Conservation (phyloP, 1,140 invertebrate species). For the Orchesella cincta region DNA sequence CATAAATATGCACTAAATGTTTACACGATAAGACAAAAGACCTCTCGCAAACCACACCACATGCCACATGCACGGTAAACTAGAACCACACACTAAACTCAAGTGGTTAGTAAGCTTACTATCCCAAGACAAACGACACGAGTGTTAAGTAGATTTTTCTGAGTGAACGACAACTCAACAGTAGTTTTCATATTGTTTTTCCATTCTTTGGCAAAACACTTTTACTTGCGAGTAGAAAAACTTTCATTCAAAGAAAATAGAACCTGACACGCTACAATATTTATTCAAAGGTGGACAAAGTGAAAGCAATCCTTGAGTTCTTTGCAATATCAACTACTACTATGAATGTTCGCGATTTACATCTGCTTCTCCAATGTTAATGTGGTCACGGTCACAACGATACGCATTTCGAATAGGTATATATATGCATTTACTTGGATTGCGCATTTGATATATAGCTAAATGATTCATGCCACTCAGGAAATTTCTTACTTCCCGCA, state of each 20-base stretch:
- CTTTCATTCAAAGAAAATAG: too few relatives aligned
- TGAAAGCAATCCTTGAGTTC: background rate
- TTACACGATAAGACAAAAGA: background rate
- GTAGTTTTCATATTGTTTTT: too few relatives aligned
- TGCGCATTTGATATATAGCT: background rate
- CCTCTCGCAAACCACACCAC: background rate
- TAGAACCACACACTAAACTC: background rate
- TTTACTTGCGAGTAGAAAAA: too few relatives aligned
- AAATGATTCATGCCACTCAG: background rate
- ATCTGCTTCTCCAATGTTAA: background rate
- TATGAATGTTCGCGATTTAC: background rate
- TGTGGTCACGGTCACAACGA: background rate
- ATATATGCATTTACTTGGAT: background rate
- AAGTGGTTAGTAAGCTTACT: background rate
- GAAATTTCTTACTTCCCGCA: slow-evolving; percentile 1
- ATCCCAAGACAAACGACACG: too few relatives aligned
- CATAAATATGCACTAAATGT: background rate
- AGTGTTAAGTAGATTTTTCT: too few relatives aligned
- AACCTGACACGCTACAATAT: too few relatives aligned
- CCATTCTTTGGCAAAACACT: too few relatives aligned
- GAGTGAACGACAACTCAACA: too few relatives aligned
- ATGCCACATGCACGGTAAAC: background rate
- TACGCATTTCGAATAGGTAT: background rate
- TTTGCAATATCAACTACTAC: background rate
- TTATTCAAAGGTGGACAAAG: too few relatives aligned